Percentiles rank a stretch among this genome's conserved stretches.
Conservation (phyloP, 2,113 vertebrate genomes). For the Oryzias woworae region DNA sequence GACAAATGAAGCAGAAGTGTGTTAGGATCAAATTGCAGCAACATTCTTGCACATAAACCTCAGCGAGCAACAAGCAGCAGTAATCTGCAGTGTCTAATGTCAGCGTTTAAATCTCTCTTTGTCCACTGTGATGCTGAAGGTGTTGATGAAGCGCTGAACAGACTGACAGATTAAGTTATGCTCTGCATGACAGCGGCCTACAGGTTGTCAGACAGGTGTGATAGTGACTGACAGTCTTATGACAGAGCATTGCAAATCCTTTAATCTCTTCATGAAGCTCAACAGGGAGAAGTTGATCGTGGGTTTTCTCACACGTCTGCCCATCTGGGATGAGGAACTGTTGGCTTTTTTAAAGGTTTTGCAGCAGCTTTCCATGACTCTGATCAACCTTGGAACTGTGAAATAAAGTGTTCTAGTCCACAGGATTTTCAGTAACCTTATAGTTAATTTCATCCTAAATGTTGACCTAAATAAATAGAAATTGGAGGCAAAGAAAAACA, state of each 20-base stretch:
- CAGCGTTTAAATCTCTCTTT: slow-evolving; percentile 25
- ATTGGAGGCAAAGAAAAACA: too few species aligned
- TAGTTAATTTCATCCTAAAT: too few species aligned
- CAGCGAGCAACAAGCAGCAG: slow-evolving; percentile 39
- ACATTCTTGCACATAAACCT: slow-evolving; percentile 56
- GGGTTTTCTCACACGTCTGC: slow-evolving; percentile 52
- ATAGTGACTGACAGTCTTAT: slow-evolving; percentile 73
- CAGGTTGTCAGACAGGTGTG: slow-evolving; percentile 43
- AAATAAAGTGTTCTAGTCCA: background rate
- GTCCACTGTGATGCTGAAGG: slow-evolving; percentile 29
- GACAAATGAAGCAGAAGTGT: slow-evolving; percentile 39
- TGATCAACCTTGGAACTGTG: too few species aligned
- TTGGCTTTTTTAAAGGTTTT: slow-evolving; percentile 52
- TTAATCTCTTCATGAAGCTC: slow-evolving; percentile 72
- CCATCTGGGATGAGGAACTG: slow-evolving; percentile 47
- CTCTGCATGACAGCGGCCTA: slow-evolving; percentile 42
- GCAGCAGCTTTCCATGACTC: slow-evolving; percentile 6
- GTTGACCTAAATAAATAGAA: too few species aligned
- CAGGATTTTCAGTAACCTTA: too few species aligned
- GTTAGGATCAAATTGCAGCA: slow-evolving; percentile 61
- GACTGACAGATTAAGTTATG: slow-evolving; percentile 61
- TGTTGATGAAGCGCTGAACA: slow-evolving; percentile 49
- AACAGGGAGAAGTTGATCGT: slow-evolving; percentile 66
- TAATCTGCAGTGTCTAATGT: slow-evolving; percentile 62
- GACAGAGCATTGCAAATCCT: slow-evolving; percentile 76